These are phyloP conservation scores for Schizotus pectinicornis DNA, from an alignment of 2,888 invertebrate genomes.

Conservation along the genomic window DNA sequence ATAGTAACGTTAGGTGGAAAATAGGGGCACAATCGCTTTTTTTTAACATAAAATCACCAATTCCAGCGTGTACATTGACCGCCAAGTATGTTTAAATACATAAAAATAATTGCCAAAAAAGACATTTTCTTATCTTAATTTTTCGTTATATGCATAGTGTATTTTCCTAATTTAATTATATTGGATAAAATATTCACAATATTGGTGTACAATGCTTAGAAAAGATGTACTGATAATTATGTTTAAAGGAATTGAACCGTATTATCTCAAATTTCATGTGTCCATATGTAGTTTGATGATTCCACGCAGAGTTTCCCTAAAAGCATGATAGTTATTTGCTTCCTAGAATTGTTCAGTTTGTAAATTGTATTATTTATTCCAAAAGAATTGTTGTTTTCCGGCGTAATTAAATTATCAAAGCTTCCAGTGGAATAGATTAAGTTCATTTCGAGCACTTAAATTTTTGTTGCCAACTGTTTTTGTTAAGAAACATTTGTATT, in stretches of 20 bases:
- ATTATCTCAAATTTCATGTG: slow-evolving; percentile 42
- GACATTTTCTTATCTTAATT: neutral
- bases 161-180: slow-evolving; percentile 19
- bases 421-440: neutral
- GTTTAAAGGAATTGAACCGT: slow-evolving; percentile 47
- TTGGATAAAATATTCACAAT: slow-evolving; percentile 24
- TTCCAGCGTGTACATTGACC: slow-evolving; percentile 33
- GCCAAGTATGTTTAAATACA: slow-evolving; percentile 22
- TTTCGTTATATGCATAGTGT: slow-evolving; percentile 11
- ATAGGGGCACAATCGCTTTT: slow-evolving; percentile 30
- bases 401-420: too few species aligned
- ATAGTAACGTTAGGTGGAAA: slow-evolving; percentile 25
- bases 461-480: too few species aligned
- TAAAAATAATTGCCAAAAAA: slow-evolving; percentile 20
- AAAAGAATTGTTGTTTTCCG: neutral
- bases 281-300: slow-evolving; percentile 41
- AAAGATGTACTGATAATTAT: slow-evolving; percentile 38
- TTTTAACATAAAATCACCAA: slow-evolving; percentile 12
- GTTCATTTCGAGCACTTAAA: too few species aligned
- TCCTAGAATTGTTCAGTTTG: neutral
- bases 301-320: slow-evolving; percentile 34
- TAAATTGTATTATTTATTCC: neutral
- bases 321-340: slow-evolving; percentile 2
- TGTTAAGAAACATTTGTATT: too few species aligned
- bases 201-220: slow-evolving; percentile 38